These are phyloP conservation scores for Calyptomena viridis DNA, from an alignment of 2,113 vertebrate species.

Conservation along the genomic window DNA sequence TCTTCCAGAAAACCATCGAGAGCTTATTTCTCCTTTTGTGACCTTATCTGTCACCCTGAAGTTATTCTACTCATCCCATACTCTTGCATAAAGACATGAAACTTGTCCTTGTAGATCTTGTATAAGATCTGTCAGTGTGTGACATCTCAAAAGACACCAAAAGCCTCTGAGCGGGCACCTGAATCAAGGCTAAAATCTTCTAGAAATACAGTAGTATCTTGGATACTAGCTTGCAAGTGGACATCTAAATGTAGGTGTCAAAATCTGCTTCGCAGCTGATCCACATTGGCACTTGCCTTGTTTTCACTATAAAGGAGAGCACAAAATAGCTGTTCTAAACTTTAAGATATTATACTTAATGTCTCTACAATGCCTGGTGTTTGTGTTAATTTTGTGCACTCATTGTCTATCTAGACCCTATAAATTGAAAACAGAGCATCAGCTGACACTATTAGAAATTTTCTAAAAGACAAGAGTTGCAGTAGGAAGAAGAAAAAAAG, in stretches of 20 bases:
- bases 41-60: too few relatives aligned
- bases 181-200: background rate
- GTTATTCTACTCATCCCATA: background rate
- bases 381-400: background rate
- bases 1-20: too few relatives aligned
- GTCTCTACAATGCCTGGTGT: fast-evolving
- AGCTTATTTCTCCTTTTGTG: too few relatives aligned
- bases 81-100: background rate
- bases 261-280: background rate
- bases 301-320: background rate
- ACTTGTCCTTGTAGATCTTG: background rate
- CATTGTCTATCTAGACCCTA: background rate
- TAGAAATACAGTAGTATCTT: background rate
- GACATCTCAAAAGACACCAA: background rate
- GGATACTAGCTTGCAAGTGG: background rate
- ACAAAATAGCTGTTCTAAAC: background rate
- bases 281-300: background rate
- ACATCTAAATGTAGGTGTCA: background rate
- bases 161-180: background rate
- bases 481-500: background rate
- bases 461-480: background rate
- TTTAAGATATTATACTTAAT: background rate
- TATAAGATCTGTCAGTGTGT: background rate
- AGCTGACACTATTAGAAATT: background rate
- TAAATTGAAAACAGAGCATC: background rate